Conservation (phyloP, 2,888 invertebrate genomes). For the Horisme vitalbata region DNA sequence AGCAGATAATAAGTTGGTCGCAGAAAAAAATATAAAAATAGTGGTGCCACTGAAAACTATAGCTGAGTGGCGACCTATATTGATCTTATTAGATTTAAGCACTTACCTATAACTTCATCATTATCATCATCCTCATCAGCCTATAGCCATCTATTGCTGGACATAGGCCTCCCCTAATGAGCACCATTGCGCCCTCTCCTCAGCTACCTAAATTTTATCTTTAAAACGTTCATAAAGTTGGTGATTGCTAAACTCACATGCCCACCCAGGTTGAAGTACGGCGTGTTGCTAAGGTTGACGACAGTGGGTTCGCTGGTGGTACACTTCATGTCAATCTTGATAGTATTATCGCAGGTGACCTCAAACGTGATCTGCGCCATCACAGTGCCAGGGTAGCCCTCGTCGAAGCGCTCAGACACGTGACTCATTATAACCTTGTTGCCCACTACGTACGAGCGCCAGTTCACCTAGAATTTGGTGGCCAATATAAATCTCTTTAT, state of each 20-base stretch:
- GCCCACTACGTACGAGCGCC: slow-evolving; percentile 85
- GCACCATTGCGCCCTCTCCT: too few species aligned
- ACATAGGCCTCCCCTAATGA: too few species aligned
- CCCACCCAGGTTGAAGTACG: slow-evolving; percentile 97
- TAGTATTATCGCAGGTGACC: slow-evolving; percentile 87
- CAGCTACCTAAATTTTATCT: too few species aligned
- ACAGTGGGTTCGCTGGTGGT: slow-evolving; percentile 90
- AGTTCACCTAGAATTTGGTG: slow-evolving; percentile 77
- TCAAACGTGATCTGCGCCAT: slow-evolving; percentile 87
- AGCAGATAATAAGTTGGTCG: too few species aligned
- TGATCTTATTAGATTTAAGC: too few species aligned
- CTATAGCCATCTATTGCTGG: too few species aligned
- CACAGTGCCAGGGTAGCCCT: slow-evolving; percentile 95
- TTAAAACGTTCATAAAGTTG: background rate
- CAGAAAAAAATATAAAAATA: too few species aligned
- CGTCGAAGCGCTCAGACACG: slow-evolving; percentile 89
- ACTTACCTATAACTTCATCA: too few species aligned
- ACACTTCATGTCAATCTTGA: slow-evolving; percentile 89
- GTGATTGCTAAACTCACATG: slow-evolving; percentile 84
- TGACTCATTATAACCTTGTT: slow-evolving; percentile 88
- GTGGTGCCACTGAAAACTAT: too few species aligned
- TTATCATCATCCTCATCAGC: too few species aligned
- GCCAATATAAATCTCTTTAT: too few species aligned
- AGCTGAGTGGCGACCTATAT: too few species aligned
- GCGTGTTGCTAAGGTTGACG: slow-evolving; percentile 93